Conservation (phyloP, 2,113 vertebrate genomes). For the Microcebus lehilahytsara region DNA sequence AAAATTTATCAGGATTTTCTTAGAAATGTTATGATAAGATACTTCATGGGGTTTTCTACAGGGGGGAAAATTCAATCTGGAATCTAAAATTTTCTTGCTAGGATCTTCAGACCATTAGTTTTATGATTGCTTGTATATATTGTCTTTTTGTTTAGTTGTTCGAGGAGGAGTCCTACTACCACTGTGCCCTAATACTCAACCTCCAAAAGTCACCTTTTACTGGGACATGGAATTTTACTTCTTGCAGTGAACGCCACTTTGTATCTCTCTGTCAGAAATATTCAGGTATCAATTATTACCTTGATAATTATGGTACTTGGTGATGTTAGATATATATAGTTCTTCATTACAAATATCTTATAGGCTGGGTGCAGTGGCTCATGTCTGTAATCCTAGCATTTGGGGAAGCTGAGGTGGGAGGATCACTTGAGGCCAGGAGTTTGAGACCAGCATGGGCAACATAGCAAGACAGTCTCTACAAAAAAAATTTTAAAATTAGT, state of each 20-base stretch:
- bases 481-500: no score
- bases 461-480: no score
- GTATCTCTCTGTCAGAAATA: conserved; percentile 90
- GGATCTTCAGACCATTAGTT: not conserved
- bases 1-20: conserved; percentile 16
- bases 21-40: not conserved
- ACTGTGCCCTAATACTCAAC: conserved; percentile 90
- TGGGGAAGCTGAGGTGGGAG: no score
- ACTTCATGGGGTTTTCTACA: not conserved
- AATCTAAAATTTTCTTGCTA: not conserved
- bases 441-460: no score
- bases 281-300: conserved; percentile 83
- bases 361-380: no score
- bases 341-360: conserved; percentile 15
- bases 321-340: not conserved
- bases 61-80: not conserved
- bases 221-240: conserved; percentile 94
- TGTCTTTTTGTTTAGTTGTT: conserved; percentile 82
- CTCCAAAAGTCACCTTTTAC: conserved; percentile 86
- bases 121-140: not conserved
- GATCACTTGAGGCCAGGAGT: no score
- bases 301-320: not conserved
- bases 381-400: no score
- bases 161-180: conserved; percentile 84
- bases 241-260: conserved; percentile 86